Evolutionary conservation across 2,888 invertebrate species (phyloP).

Genomic region (Agonopterix subpropinquella): DNA sequence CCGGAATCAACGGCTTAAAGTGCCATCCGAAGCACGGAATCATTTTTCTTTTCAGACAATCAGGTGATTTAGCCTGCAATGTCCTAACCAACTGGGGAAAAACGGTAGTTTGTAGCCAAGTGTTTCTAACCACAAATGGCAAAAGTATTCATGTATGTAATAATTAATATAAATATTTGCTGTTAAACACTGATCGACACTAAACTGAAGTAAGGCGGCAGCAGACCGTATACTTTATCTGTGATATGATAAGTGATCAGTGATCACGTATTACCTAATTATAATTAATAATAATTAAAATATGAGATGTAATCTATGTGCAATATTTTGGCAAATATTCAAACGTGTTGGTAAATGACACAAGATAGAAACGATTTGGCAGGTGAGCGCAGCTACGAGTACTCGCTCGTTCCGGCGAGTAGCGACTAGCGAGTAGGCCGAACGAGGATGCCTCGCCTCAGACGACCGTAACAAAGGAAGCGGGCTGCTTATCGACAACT

Average conservation of each 20-base stretch:
- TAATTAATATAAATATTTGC: too few species aligned
- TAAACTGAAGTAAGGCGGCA: too few species aligned
- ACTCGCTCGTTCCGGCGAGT: conserved; percentile 25
- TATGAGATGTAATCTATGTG: conserved; percentile 29
- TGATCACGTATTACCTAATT: conserved; percentile 6
- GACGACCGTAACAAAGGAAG: conserved; percentile 24
- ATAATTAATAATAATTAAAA: conserved; percentile 24
- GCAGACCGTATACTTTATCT: neutral
- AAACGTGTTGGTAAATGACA: conserved; percentile 38
- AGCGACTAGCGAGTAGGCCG: conserved; percentile 16
- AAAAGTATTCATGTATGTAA: too few species aligned
- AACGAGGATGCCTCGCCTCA: conserved; percentile 15
- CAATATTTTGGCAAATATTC: conserved; percentile 35
- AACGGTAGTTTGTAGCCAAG: too few species aligned
- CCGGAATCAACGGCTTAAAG: too few species aligned
- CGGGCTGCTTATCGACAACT: conserved; percentile 23
- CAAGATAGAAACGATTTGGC: conserved; percentile 39
- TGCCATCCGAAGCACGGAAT: too few species aligned
- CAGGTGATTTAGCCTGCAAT: too few species aligned
- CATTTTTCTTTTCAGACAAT: too few species aligned
- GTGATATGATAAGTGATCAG: neutral
- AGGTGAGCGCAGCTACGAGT: conserved; percentile 27
- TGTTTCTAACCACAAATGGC: too few species aligned
- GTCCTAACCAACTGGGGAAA: too few species aligned
- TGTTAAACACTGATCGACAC: too few species aligned